These are phyloP conservation scores for Gryllus longicercus DNA, from an alignment of 2,888 invertebrate species.

Conservation along the genomic window DNA sequence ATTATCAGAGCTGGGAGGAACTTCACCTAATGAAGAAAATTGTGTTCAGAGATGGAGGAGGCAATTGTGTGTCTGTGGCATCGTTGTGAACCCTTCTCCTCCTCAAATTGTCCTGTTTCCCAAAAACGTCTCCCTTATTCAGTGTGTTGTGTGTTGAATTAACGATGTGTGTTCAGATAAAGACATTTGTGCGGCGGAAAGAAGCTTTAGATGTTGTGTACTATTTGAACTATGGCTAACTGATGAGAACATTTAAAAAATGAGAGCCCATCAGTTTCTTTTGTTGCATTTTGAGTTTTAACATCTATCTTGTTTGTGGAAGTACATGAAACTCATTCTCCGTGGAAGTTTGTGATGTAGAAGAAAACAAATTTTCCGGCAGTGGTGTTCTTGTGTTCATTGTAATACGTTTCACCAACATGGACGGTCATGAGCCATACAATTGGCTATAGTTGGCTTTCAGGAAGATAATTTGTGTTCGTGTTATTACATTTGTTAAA, in stretches of 20 bases:
- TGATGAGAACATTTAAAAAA: neutral
- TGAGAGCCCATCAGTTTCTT: neutral
- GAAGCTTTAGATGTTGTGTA: neutral
- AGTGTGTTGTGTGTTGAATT: neutral
- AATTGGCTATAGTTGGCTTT: neutral
- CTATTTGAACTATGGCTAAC: neutral
- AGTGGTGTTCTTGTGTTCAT: neutral
- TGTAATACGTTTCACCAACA: neutral
- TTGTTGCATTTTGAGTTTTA: constrained; percentile 4
- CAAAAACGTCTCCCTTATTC: neutral
- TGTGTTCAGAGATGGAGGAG: constrained; percentile 3
- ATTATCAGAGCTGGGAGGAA: neutral
- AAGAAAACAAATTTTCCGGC: neutral
- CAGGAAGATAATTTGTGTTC: neutral
- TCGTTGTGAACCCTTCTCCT: neutral
- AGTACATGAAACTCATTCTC: neutral
- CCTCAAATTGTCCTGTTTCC: neutral
- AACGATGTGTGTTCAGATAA: constrained; percentile 10
- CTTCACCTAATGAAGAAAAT: constrained; percentile 1
- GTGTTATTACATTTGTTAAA: neutral
- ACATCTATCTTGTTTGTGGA: neutral
- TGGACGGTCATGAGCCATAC: neutral
- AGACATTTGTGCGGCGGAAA: neutral
- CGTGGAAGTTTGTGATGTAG: neutral
- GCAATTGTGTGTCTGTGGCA: neutral